These are phyloP conservation scores for Microctonus brassicae DNA, from an alignment of 2,888 invertebrate species.

Conservation along the genomic window DNA sequence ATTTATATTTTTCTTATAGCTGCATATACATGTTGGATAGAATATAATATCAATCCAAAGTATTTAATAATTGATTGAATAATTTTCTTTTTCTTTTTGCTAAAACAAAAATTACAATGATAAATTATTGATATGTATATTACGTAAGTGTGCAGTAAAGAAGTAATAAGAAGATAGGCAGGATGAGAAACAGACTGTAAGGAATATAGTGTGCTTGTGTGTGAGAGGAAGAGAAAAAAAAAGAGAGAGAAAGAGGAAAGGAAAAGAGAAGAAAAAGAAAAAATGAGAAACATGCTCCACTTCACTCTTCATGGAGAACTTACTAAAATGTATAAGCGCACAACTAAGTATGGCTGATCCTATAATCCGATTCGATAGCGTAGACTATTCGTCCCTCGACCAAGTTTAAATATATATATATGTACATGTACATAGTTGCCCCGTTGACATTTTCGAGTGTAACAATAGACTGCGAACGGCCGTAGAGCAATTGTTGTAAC, in stretches of 20 bases:
- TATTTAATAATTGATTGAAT: too few relatives aligned
- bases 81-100: neutral
- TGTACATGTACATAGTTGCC: conserved; percentile 35
- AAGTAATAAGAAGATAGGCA: too few relatives aligned
- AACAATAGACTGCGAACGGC: conserved; percentile 63
- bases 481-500: conserved; percentile 40
- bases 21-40: neutral
- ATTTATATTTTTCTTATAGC: neutral
- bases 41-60: too few relatives aligned
- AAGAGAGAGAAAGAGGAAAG: neutral
- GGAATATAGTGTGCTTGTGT: neutral
- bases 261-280: neutral
- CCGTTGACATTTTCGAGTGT: conserved; percentile 63
- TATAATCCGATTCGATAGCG: conserved; percentile 65
- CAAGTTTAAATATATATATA: neutral
- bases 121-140: neutral
- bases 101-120: neutral
- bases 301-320: conserved; percentile 50
- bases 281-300: conserved; percentile 49
- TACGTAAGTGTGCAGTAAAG: too few relatives aligned
- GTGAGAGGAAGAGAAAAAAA: neutral
- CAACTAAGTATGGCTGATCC: conserved; percentile 52
- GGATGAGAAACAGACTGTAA: too few relatives aligned
- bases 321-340: conserved; percentile 31
- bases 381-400: conserved; percentile 45